These are phyloP conservation scores for Bombus pascuorum DNA, from an alignment of 1,140 invertebrate genomes.

Conservation along the genomic window DNA sequence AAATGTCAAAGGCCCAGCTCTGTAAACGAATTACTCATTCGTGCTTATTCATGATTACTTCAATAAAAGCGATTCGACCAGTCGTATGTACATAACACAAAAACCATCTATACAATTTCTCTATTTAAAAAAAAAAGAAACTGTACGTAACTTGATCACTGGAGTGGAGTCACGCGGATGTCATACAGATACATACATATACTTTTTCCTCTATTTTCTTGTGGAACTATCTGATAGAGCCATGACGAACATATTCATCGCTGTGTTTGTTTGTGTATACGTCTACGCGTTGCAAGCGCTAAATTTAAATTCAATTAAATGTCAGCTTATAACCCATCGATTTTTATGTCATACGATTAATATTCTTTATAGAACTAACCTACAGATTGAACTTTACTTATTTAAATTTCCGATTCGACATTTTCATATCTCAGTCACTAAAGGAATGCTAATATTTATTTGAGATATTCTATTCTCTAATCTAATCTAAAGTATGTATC, in stretches of 20 bases:
- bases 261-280: background rate
- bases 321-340: background rate
- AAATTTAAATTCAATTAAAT: constrained; percentile 52
- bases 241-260: constrained; percentile 6
- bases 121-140: background rate
- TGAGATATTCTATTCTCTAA: background rate
- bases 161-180: constrained; percentile 47
- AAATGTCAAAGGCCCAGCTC: constrained; percentile 13
- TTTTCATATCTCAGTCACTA: background rate
- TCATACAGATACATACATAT: constrained; percentile 29
- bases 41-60: background rate
- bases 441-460: background rate
- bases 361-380: background rate
- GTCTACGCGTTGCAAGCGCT: constrained; percentile 7
- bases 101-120: background rate
- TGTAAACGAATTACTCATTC: too few relatives aligned
- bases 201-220: constrained; percentile 35
- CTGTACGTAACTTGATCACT: constrained; percentile 10
- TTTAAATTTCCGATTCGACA: background rate
- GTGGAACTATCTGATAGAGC: constrained; percentile 31
- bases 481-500: too few relatives aligned
- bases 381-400: background rate
- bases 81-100: background rate
- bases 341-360: too few relatives aligned
- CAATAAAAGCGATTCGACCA: background rate